A percentile compares a stretch with the other conserved stretches of the same genome.
Evolutionary conservation across 2,797 vertebrate genomes (phyloP).

Genomic region (Harpagifer antarcticus): DNA sequence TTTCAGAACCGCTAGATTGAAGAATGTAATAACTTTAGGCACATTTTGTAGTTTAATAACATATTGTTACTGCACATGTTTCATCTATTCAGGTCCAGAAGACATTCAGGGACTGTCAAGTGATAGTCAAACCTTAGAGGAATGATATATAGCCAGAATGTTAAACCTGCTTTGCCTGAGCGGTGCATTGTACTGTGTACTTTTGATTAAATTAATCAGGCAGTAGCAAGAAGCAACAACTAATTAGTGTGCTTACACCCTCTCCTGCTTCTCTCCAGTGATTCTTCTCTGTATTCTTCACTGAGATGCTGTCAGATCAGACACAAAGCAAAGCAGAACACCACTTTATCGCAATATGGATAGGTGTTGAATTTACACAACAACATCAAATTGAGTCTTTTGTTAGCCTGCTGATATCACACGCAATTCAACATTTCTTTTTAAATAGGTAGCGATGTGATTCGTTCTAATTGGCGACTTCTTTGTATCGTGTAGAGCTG

Average conservation of each 20-base stretch:
- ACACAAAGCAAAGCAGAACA: slow-evolving; percentile 42
- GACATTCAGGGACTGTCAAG: background rate
- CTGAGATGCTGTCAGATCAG: slow-evolving; percentile 29
- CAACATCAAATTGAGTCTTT: slow-evolving; percentile 48
- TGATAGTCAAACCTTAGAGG: background rate
- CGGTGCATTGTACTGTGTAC: slow-evolving; percentile 22
- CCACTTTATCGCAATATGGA: slow-evolving; percentile 17
- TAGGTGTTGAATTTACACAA: slow-evolving; percentile 24
- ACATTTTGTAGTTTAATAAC: too few species aligned
- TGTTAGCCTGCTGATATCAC: slow-evolving; percentile 47
- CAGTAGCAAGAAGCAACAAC: slow-evolving; percentile 62
- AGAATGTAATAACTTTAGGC: too few species aligned
- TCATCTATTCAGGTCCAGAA: background rate
- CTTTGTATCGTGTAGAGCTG: slow-evolving; percentile 36
- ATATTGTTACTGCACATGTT: too few species aligned
- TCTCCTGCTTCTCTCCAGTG: slow-evolving; percentile 45
- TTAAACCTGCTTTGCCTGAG: background rate
- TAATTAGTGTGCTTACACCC: slow-evolving; percentile 68
- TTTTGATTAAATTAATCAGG: slow-evolving; percentile 75
- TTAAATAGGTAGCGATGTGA: slow-evolving; percentile 27
- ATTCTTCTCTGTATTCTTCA: slow-evolving; percentile 38
- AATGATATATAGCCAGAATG: background rate
- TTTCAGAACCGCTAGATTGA: too few species aligned
- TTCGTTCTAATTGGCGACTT: slow-evolving; percentile 47
- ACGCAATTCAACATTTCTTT: slow-evolving; percentile 30